Evolutionary conservation across 2,888 invertebrate genomes (phyloP), one percentile per base, ranked within the genome.

Genomic region (Unio pictorum): DNA sequence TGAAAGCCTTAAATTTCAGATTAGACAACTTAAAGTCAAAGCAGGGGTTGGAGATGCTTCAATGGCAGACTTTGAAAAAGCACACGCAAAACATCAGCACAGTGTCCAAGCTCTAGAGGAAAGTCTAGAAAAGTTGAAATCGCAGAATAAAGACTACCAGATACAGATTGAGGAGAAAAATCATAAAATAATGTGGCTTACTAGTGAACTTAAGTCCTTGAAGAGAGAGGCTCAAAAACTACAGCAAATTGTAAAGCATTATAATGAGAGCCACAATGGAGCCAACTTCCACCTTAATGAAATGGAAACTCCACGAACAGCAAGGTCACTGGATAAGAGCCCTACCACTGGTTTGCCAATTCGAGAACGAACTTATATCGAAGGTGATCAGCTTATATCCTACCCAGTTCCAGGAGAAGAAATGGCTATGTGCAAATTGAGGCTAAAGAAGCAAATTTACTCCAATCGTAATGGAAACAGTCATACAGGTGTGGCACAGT

Each of bases 231-330:
- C 82, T 18, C 70, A 76, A 30, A 82, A 83, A 71, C 68, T 83
- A 54, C 79, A 81, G 55, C 74, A 67, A n/a, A 81, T 84, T 67
- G 81, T 84, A 3, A 71, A 78, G 64, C 78, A 78, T 63, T 83
- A 83, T 67, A 85, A 85, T 71, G 81, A 81, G 59, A 73, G 69
- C 20, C 80, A 82, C 62, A 79, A 78, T 63, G 81, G 81, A 4
- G 71, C 81, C 6, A 76, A 82, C 57, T 83, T 83, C 67, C 82
- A 82, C 64, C 76, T 85, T 8, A 77, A 84, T 58, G 76, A 77
- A 30, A 79, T 83, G 18, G 79, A 78, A 55, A 71, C 71, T 20
- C 73, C 73, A 18, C 61, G 62, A 8, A 61, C 58, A 17, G 65
- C 56, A 34, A 45, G 15, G 15, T 45, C 15, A 45, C 11, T 45